Conservation (phyloP, 2,797 vertebrate genomes). For the Poeciliopsis turneri region DNA sequence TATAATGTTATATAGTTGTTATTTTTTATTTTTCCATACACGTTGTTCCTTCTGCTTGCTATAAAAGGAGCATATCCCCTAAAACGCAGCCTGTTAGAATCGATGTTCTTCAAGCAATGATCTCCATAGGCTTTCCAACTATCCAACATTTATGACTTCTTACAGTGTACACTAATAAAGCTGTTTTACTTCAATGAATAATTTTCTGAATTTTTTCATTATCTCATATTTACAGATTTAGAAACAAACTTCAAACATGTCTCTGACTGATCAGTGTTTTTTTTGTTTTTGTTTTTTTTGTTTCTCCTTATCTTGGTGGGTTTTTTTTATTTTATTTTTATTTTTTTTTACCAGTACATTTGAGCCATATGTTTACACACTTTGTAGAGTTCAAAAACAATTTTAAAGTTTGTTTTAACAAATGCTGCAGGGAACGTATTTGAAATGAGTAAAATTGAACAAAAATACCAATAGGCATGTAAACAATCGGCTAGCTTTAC, state of each 20-base stretch:
- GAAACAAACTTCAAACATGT: background rate
- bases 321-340: too few species aligned
- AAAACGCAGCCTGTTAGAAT: conserved; percentile 86
- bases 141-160: conserved; percentile 90
- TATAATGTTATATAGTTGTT: conserved; percentile 76
- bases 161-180: conserved; percentile 95
- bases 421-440: background rate
- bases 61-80: conserved; percentile 86
- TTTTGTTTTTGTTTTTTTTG: background rate
- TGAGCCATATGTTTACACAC: background rate
- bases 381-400: background rate
- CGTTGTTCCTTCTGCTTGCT: conserved; percentile 59
- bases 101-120: conserved; percentile 81
- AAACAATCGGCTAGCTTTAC: background rate
- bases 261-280: background rate
- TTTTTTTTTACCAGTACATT: background rate
- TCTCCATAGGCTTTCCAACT: conserved; percentile 85
- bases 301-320: background rate
- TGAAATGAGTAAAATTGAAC: background rate
- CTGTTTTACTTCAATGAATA: conserved; percentile 82
- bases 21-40: conserved; percentile 63
- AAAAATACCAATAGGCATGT: background rate
- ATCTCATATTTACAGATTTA: background rate
- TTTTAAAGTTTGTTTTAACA: too few species aligned
- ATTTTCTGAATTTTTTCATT: conserved; percentile 3